Evolutionary conservation across 1,140 invertebrate species (phyloP).

Genomic region (Lithobius niger): DNA sequence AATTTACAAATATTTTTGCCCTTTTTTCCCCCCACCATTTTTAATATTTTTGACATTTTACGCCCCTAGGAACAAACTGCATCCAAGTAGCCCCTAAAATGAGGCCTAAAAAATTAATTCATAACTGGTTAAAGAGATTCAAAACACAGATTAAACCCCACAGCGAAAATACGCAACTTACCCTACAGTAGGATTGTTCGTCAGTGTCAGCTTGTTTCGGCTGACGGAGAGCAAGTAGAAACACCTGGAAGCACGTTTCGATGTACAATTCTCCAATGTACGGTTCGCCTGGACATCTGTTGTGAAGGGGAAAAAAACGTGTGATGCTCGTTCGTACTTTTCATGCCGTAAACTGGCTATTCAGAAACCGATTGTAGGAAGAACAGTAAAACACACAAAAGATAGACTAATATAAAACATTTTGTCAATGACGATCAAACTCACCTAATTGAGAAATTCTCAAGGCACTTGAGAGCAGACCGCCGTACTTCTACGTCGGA

Average conservation of each 20-base stretch:
- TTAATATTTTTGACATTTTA: no score
- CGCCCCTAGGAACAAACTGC: no score
- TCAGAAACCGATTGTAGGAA: neutral
- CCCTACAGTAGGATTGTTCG: neutral
- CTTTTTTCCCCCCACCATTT: no score
- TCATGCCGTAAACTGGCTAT: no score
- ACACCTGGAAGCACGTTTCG: neutral
- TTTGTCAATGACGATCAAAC: neutral
- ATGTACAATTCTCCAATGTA: constrained; percentile 1
- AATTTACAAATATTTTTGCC: no score
- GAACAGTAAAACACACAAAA: neutral
- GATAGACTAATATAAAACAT: neutral
- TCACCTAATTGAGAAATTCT: constrained; percentile 25
- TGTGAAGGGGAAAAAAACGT: no score
- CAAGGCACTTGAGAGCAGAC: constrained; percentile 25
- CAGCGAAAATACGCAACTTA: no score
- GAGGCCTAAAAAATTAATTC: no score
- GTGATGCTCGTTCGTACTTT: no score
- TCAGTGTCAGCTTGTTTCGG: neutral
- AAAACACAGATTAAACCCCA: no score
- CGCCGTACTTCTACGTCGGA: constrained; percentile 18
- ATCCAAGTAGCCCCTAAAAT: no score
- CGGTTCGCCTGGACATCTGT: neutral
- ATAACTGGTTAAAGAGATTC: no score
- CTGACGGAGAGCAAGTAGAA: neutral